Conservation (phyloP, 1,140 invertebrate species). For the Aphis gossypii region DNA sequence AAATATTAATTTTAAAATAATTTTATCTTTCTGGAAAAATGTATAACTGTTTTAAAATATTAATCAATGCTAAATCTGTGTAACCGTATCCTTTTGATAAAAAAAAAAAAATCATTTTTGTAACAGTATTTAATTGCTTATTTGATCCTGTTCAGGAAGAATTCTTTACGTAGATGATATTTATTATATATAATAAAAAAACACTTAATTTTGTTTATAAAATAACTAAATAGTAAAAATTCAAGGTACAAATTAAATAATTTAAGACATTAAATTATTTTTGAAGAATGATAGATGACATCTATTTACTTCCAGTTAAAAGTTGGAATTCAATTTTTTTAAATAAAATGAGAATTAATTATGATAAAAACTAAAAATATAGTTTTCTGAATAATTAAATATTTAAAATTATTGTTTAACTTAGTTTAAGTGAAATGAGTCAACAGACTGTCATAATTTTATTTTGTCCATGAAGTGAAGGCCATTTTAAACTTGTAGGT, state of each 20-base stretch:
- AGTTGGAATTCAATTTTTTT: neutral
- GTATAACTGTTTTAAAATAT: neutral
- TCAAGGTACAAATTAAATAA: neutral
- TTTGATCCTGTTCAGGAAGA: neutral
- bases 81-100: too few species aligned
- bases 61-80: neutral
- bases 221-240: neutral
- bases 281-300: neutral
- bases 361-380: neutral
- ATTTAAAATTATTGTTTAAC: constrained; percentile 25
- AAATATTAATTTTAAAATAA: neutral
- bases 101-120: neutral
- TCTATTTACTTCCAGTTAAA: neutral
- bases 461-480: constrained; percentile 41
- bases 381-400: neutral
- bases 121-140: neutral
- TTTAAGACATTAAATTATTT: neutral
- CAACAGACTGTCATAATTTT: constrained; percentile 27
- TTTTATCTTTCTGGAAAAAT: neutral
- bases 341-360: neutral
- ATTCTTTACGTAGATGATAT: neutral
- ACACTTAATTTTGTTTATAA: neutral
- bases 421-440: constrained; percentile 35
- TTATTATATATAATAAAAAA: neutral
- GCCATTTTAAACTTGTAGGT: neutral